Percentiles rank a stretch among this genome's conserved stretches.
phyloP scores from a whole-genome alignment of 2,113 vertebrate species.

The Nycticorax nycticorax region DNA sequence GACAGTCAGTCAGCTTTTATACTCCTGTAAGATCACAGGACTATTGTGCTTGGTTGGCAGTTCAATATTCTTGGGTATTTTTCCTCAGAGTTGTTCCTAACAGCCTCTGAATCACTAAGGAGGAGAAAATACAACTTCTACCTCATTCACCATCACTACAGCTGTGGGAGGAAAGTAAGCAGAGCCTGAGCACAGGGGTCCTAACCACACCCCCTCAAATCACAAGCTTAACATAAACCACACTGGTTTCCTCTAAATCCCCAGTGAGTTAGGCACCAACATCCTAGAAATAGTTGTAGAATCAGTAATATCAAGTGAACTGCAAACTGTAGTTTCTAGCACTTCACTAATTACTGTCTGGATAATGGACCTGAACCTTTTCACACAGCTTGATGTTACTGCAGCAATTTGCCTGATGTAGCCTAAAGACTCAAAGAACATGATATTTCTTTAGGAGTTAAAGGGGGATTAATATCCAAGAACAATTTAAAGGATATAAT shows the following conservation, averaged over 20 bases:
- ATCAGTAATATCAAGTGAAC: neutral
- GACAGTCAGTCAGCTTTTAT: neutral
- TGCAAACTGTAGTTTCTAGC: neutral
- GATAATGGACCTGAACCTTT: neutral
- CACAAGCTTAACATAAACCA: neutral
- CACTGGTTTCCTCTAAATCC: neutral
- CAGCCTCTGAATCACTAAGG: neutral
- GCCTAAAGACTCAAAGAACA: constrained; percentile 11
- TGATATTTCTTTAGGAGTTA: neutral
- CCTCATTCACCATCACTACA: neutral
- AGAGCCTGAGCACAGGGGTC: neutral
- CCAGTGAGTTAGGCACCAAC: neutral
- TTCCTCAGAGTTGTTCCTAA: neutral
- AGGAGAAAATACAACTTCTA: neutral
- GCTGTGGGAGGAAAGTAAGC: neutral
- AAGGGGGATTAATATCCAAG: neutral
- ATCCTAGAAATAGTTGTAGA: neutral
- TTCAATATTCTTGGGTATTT: neutral
- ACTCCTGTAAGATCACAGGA: neutral
- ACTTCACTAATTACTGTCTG: neutral
- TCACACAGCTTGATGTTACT: neutral
- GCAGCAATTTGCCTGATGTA: neutral
- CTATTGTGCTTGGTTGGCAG: neutral
- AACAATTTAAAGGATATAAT: constrained; percentile 41
- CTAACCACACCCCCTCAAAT: neutral